A percentile compares a stretch with the other conserved stretches of the same genome.
Evolutionary conservation across 2,797 vertebrate genomes (phyloP).

Genomic region (Leucoraja ocellata): DNA sequence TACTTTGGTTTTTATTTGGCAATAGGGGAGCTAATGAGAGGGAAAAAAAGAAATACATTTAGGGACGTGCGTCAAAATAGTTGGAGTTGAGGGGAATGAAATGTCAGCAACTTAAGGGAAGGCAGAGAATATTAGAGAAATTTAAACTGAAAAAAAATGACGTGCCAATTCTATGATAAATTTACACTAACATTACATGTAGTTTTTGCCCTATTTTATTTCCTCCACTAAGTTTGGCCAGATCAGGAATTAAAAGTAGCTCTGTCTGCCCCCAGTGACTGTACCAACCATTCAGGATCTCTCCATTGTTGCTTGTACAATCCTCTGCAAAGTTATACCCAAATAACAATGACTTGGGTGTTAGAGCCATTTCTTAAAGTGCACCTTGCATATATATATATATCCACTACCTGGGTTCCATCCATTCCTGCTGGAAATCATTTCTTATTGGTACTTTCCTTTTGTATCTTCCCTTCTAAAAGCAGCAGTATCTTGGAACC

Average conservation of each 20-base stretch:
- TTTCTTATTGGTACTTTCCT: background rate
- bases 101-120: background rate
- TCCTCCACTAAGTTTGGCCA: background rate
- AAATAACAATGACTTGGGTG: background rate
- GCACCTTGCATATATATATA: background rate
- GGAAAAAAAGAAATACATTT: background rate
- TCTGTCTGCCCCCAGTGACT: background rate
- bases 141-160: background rate
- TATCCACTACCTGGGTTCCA: background rate
- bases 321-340: background rate
- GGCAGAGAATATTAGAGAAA: slow-evolving; percentile 8
- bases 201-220: background rate
- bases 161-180: background rate
- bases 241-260: background rate
- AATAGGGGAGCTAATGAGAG: background rate
- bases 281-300: background rate
- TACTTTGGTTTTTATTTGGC: slow-evolving; percentile 3
- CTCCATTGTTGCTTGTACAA: background rate
- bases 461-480: background rate
- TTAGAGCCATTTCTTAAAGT: background rate
- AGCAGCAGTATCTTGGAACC: background rate
- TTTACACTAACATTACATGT: background rate
- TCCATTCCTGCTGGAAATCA: background rate
- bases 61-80: background rate
- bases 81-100: background rate